Conservation (phyloP, 2,888 invertebrate species). For the Drosophila koepferae region DNA sequence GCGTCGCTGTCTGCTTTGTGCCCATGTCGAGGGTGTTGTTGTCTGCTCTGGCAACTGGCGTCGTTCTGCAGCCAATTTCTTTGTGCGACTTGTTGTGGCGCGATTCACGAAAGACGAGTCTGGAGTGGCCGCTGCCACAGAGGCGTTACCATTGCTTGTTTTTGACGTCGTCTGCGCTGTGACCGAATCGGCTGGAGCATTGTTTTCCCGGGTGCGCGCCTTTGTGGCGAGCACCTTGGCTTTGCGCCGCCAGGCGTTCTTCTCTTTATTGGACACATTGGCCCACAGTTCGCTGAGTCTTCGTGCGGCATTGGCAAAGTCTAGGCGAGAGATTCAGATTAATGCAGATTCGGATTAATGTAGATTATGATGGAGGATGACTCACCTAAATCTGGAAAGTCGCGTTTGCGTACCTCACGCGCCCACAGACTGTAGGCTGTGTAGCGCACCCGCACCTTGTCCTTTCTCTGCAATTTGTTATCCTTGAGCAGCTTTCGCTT, state of each 20-base stretch:
- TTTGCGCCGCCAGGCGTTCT: slow-evolving; percentile 92
- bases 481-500: slow-evolving; percentile 91
- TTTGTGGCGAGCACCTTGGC: slow-evolving; percentile 87
- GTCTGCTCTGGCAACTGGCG: slow-evolving; percentile 43
- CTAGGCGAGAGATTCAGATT: slow-evolving; percentile 80
- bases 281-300: slow-evolving; percentile 95
- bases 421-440: slow-evolving; percentile 98
- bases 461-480: slow-evolving; percentile 91
- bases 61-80: slow-evolving; percentile 79
- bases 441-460: slow-evolving; percentile 92
- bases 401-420: slow-evolving; percentile 89
- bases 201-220: slow-evolving; percentile 65
- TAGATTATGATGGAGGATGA: background rate
- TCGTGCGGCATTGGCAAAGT: slow-evolving; percentile 93
- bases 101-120: slow-evolving; percentile 72
- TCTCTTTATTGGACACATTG: slow-evolving; percentile 89
- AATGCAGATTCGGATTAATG: no score
- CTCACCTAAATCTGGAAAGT: slow-evolving; percentile 73
- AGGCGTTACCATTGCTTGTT: slow-evolving; percentile 35
- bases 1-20: slow-evolving; percentile 58
- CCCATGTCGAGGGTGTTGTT: slow-evolving; percentile 38
- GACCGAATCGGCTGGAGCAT: slow-evolving; percentile 10
- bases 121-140: background rate
- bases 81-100: slow-evolving; percentile 81
- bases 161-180: background rate